Evolutionary conservation across 1,140 invertebrate genomes (phyloP).

Genomic region (Formica exsecta): DNA sequence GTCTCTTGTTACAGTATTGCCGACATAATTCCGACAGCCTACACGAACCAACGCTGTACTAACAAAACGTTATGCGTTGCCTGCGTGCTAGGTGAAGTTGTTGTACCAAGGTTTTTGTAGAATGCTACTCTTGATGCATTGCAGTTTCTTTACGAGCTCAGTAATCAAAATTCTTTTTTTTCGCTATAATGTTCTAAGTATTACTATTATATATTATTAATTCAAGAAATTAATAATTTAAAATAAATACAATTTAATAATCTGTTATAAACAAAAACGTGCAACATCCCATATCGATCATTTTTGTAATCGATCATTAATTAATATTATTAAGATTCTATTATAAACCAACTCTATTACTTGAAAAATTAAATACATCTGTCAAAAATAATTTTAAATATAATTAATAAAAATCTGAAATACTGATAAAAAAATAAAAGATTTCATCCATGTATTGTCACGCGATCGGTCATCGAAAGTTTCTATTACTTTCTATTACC

Average conservation of each 20-base stretch:
- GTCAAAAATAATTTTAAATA: neutral
- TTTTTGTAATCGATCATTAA: neutral
- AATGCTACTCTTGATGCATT: constrained; percentile 41
- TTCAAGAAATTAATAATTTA: neutral
- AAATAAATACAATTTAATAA: neutral
- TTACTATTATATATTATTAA: neutral
- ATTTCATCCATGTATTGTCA: neutral
- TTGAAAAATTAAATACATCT: neutral
- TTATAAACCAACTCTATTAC: neutral
- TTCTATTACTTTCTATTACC: neutral
- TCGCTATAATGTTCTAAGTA: neutral
- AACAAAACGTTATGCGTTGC: constrained; percentile 58
- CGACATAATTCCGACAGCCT: constrained; percentile 66
- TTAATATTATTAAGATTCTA: neutral
- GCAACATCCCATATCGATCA: neutral
- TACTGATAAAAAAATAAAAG: neutral
- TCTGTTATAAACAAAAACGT: neutral
- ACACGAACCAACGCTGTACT: constrained; percentile 42
- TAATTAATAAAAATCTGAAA: neutral
- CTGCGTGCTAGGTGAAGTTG: constrained; percentile 56
- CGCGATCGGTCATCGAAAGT: neutral
- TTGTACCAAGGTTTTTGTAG: constrained; percentile 26
- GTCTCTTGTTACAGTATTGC: constrained; percentile 67
- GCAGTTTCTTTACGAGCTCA: neutral
- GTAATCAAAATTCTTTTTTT: constrained; percentile 20